Percentiles rank a stretch among this genome's conserved stretches.
phyloP scores from a whole-genome alignment of 2,797 vertebrate species.

The Naso thynnoides region DNA sequence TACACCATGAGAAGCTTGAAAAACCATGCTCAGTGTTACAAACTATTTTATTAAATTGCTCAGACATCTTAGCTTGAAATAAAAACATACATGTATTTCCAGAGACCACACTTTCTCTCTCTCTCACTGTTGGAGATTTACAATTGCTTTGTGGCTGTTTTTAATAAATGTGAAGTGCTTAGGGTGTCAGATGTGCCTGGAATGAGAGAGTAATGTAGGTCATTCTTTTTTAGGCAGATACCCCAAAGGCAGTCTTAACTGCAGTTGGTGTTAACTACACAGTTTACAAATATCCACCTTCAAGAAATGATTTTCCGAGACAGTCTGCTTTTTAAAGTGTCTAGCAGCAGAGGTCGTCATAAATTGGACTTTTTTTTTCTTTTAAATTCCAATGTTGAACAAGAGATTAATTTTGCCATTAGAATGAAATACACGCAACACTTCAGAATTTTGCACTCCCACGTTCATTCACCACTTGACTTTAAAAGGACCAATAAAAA shows the following conservation, averaged over 20 bases:
- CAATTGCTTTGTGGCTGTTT: not conserved
- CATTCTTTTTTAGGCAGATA: conserved; percentile 1
- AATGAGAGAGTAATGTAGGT: conserved; percentile 27
- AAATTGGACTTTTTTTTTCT: not conserved
- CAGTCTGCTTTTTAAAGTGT: not conserved
- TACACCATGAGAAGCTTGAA: not conserved
- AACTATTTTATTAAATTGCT: no score
- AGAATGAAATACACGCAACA: not conserved
- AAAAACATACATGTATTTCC: not conserved
- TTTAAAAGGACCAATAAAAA: not conserved
- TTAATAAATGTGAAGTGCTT: conserved; percentile 2
- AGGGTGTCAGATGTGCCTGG: conserved; percentile 18
- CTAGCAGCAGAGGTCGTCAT: not conserved
- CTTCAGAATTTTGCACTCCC: not conserved
- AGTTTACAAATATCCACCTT: not conserved
- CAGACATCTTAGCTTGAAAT: not conserved
- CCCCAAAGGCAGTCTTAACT: conserved; percentile 6
- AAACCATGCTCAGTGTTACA: not conserved
- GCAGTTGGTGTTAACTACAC: not conserved
- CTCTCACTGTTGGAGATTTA: not conserved
- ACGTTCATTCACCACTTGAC: conserved; percentile 2
- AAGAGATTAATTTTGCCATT: not conserved
- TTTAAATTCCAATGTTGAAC: not conserved
- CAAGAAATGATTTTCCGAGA: not conserved
- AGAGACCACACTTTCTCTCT: not conserved